A percentile compares a stretch with the other conserved stretches of the same genome.
phyloP scores from a whole-genome alignment of 2,113 vertebrate species.

The Bubo bubo region DNA sequence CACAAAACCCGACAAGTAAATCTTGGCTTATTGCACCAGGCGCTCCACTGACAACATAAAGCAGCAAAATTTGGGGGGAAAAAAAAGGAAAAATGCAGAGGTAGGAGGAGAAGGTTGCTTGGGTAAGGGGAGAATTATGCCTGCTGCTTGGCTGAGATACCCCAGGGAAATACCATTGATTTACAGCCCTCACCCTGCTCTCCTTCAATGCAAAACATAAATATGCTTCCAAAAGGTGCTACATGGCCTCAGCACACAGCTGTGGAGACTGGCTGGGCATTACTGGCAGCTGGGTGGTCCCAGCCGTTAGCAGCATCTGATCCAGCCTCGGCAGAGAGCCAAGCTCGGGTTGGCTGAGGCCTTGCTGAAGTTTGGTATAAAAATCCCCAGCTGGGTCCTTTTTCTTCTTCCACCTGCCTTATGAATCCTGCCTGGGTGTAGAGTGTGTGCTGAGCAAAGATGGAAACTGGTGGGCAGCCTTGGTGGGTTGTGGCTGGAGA shows the following conservation, averaged over 20 bases:
- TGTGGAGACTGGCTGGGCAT: background rate
- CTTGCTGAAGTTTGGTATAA: background rate
- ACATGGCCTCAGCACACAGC: background rate
- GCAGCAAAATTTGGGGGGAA: background rate
- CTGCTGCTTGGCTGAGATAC: background rate
- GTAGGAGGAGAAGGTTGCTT: background rate
- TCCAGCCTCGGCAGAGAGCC: background rate
- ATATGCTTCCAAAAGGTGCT: background rate
- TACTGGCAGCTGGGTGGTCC: background rate
- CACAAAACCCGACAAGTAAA: background rate
- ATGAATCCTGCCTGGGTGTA: background rate
- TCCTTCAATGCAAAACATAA: background rate
- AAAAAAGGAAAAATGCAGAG: background rate
- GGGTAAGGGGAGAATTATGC: background rate
- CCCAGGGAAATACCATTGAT: background rate
- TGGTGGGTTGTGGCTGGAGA: background rate
- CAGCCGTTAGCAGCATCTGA: background rate
- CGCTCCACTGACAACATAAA: background rate
- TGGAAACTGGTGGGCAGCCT: background rate
- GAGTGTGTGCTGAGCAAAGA: background rate
- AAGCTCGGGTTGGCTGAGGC: background rate
- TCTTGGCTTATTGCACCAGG: background rate
- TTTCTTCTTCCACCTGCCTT: background rate
- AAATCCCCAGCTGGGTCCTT: background rate
- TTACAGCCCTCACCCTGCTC: background rate